Conservation (phyloP, 1,140 invertebrate species). For the Procambarus virginalis region DNA sequence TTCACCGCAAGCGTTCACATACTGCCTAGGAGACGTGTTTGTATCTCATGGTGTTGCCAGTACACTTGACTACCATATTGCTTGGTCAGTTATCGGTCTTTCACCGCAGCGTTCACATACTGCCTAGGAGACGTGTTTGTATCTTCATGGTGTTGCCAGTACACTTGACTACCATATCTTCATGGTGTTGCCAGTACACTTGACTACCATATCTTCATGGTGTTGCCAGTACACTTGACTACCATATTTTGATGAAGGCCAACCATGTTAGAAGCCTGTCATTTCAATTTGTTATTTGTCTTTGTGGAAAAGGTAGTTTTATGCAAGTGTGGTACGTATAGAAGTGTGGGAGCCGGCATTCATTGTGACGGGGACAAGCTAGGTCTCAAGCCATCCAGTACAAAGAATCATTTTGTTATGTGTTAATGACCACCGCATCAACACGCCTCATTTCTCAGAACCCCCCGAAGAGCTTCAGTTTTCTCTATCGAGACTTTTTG, state of each 20-base stretch:
- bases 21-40: too few relatives aligned
- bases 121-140: too few relatives aligned
- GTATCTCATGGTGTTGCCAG: too few relatives aligned
- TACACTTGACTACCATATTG: background rate
- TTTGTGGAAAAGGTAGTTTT: background rate
- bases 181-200: too few relatives aligned
- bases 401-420: background rate
- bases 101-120: too few relatives aligned
- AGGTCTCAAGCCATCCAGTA: background rate
- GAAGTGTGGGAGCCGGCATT: background rate
- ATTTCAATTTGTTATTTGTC: background rate
- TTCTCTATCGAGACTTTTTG: background rate
- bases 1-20: too few relatives aligned
- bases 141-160: too few relatives aligned
- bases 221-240: background rate
- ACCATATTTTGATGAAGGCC: background rate
- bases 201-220: background rate
- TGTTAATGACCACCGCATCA: background rate
- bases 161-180: too few relatives aligned
- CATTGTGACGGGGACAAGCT: background rate
- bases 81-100: too few relatives aligned
- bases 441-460: background rate
- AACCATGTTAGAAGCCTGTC: background rate
- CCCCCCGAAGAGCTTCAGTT: background rate
- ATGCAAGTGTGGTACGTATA: background rate